phyloP scores from a whole-genome alignment of 1,140 invertebrate genomes.

The Drosophila repleta region DNA sequence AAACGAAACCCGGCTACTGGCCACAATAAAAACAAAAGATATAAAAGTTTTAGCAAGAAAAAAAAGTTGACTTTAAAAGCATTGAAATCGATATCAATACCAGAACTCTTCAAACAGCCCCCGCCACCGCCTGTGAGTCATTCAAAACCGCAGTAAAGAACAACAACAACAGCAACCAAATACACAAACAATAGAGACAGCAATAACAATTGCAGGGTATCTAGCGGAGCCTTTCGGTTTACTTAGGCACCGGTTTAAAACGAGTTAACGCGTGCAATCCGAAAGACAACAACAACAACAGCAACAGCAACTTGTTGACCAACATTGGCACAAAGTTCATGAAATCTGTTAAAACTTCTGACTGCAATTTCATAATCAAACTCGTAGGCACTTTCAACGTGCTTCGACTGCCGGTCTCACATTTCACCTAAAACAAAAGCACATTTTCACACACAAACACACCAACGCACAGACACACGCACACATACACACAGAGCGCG shows the following conservation, averaged over 20 bases:
- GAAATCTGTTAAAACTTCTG: slow-evolving; percentile 32
- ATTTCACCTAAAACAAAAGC: slow-evolving; percentile 49
- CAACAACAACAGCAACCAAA: slow-evolving; percentile 44
- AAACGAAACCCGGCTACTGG: slow-evolving; percentile 33
- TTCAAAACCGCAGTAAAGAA: slow-evolving; percentile 58
- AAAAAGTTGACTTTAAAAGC: slow-evolving; percentile 60
- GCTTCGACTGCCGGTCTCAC: slow-evolving; percentile 41
- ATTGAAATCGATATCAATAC: slow-evolving; percentile 64
- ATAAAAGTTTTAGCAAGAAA: slow-evolving; percentile 21
- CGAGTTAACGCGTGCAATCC: slow-evolving; percentile 52
- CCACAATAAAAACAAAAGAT: slow-evolving; percentile 19
- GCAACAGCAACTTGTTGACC: slow-evolving; percentile 51
- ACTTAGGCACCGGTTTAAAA: slow-evolving; percentile 44
- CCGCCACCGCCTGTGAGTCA: slow-evolving; percentile 40
- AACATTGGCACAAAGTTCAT: slow-evolving; percentile 58
- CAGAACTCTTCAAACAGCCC: slow-evolving; percentile 35
- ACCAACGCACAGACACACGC: slow-evolving; percentile 18
- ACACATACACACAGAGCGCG: slow-evolving; percentile 5
- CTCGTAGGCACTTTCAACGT: slow-evolving; percentile 47
- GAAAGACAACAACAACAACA: slow-evolving; percentile 32
- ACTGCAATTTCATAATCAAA: slow-evolving; percentile 45
- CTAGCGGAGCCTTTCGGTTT: slow-evolving; percentile 47
- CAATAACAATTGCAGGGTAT: slow-evolving; percentile 27
- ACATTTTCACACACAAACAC: slow-evolving; percentile 1
- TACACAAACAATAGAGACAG: slow-evolving; percentile 57